Conservation (phyloP, 2,113 vertebrate genomes). For the Emydura subglobosa region DNA sequence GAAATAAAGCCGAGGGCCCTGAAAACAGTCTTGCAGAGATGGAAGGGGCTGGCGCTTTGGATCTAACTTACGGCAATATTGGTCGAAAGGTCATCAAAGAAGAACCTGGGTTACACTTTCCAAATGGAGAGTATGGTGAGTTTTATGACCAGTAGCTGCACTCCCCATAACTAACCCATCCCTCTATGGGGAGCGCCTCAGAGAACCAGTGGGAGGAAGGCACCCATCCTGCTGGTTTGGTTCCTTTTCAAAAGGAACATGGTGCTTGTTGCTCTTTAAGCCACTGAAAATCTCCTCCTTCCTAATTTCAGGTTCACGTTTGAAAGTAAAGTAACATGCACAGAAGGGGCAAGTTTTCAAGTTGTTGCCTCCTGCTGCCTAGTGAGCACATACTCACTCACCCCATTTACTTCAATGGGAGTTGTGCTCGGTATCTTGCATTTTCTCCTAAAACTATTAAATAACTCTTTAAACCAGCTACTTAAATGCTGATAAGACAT, state of each 20-base stretch:
- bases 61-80: slow-evolving; percentile 88
- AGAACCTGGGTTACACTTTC: slow-evolving; percentile 83
- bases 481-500: fast-evolving
- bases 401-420: background rate
- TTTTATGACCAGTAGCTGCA: background rate
- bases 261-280: background rate
- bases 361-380: background rate
- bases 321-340: background rate
- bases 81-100: slow-evolving; percentile 85
- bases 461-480: background rate
- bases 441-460: background rate
- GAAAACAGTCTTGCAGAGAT: slow-evolving; percentile 75
- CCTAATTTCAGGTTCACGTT: background rate
- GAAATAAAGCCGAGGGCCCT: slow-evolving; percentile 75
- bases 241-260: background rate
- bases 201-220: background rate
- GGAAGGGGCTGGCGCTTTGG: slow-evolving; percentile 90
- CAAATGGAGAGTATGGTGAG: slow-evolving; percentile 87
- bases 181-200: background rate
- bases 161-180: background rate
- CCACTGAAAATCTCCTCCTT: background rate
- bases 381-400: background rate
- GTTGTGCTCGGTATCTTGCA: fast-evolving
- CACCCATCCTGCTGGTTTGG: background rate
- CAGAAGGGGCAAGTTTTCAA: background rate